Evolutionary conservation across 2,888 invertebrate genomes (phyloP).

Genomic region (Caenorhabditis macrosperma): DNA sequence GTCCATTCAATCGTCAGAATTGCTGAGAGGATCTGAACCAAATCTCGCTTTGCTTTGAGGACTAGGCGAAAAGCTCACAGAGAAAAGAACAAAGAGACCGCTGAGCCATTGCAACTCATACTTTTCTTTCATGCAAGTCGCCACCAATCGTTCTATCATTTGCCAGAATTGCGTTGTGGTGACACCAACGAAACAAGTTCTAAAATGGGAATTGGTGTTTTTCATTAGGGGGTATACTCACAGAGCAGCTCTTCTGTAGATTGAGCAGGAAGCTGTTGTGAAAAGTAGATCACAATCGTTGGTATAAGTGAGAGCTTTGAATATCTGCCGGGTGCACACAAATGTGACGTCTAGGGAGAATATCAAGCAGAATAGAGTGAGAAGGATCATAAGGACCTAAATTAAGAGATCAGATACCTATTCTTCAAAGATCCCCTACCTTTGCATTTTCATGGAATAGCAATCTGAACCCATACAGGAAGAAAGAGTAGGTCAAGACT

Average conservation of each 20-base stretch:
- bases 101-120: constrained; percentile 56
- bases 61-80: constrained; percentile 25
- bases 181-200: constrained; percentile 53
- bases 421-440: constrained; percentile 5
- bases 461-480: constrained; percentile 41
- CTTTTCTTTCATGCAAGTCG: constrained; percentile 39
- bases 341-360: constrained; percentile 44
- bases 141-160: constrained; percentile 49
- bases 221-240: not conserved
- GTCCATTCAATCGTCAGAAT: constrained; percentile 51
- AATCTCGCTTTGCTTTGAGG: not conserved
- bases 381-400: constrained; percentile 51
- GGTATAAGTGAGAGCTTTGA: constrained; percentile 24
- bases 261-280: constrained; percentile 20
- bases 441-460: constrained; percentile 56
- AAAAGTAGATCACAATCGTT: constrained; percentile 53
- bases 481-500: constrained; percentile 41
- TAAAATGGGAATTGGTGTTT: not conserved
- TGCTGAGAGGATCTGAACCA: constrained; percentile 40
- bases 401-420: too few relatives aligned
- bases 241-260: constrained; percentile 48
- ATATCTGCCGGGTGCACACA: constrained; percentile 36
- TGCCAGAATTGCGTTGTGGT: constrained; percentile 48
- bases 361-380: constrained; percentile 39
- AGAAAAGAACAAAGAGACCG: constrained; percentile 35